phyloP scores from a whole-genome alignment of 2,797 vertebrate genomes.

The Pyrocephalus nanus region DNA sequence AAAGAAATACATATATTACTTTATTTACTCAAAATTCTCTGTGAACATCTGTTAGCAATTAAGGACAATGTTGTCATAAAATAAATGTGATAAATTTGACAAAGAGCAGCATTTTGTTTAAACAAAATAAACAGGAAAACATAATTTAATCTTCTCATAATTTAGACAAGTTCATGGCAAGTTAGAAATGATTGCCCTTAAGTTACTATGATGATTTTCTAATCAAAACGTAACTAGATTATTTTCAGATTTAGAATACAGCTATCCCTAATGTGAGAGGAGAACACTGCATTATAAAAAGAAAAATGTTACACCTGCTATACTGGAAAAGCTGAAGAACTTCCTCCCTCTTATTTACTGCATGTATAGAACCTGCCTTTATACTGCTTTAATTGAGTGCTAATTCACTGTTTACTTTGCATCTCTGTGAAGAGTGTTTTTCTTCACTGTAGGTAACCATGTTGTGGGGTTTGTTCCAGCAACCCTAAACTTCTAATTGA shows the following conservation, averaged over 20 bases:
- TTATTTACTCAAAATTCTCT: not conserved
- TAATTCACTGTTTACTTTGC: not conserved
- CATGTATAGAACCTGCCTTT: not conserved
- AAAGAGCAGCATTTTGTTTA: not conserved
- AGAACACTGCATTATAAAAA: not conserved
- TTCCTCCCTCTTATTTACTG: not conserved
- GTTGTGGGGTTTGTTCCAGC: not conserved
- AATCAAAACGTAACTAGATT: not conserved
- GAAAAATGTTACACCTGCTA: not conserved
- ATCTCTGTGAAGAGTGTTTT: not conserved
- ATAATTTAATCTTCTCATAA: not conserved
- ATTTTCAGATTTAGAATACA: not conserved
- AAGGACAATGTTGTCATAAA: not conserved
- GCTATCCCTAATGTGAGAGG: not conserved
- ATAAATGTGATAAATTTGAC: not conserved
- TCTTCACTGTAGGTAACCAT: not conserved
- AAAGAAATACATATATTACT: not conserved
- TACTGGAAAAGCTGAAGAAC: not conserved
- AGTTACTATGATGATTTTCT: not conserved
- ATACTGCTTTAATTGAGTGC: not conserved
- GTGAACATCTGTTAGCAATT: not conserved
- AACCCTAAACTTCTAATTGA: not conserved
- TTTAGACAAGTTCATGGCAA: not conserved
- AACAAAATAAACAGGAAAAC: not conserved
- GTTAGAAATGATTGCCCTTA: not conserved